Evolutionary conservation across 2,797 vertebrate genomes (phyloP).

Genomic region (Takifugu ocellatus): DNA sequence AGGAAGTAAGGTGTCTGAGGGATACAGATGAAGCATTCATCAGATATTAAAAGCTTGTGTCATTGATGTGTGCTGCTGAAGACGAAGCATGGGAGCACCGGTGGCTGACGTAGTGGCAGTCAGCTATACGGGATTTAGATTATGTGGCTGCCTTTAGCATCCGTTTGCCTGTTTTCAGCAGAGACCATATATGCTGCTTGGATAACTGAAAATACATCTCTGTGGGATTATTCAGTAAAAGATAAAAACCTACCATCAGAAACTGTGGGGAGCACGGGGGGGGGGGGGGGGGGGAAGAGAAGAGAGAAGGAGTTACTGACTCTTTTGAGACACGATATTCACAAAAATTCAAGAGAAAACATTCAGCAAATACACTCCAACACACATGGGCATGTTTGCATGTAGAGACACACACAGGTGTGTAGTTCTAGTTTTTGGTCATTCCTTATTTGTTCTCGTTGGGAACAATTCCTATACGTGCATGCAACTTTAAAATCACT

Average conservation of each 20-base stretch:
- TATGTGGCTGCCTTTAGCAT: no score
- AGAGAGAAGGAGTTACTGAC: conserved; percentile 33
- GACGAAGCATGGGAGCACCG: no score
- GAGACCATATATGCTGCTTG: no score
- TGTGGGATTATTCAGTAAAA: neutral
- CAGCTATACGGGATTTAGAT: no score
- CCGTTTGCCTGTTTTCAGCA: no score
- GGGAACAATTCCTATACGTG: no score
- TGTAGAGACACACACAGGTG: conserved; percentile 19
- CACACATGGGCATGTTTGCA: conserved; percentile 16
- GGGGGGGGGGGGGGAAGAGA: conserved; percentile 11
- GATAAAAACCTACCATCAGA: conserved; percentile 87
- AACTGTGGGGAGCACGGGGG: conserved; percentile 54
- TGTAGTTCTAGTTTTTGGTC: no score
- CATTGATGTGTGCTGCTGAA: no score
- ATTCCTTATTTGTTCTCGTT: no score
- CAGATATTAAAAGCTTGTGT: no score
- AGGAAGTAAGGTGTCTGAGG: conserved; percentile 3
- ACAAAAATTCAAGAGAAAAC: conserved; percentile 22
- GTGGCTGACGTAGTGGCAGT: no score
- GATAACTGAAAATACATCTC: neutral
- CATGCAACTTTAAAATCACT: neutral
- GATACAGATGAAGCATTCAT: no score
- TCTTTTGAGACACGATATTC: conserved; percentile 1
- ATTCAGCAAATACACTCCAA: conserved; percentile 49